Base-by-base conservation (phyloP, 2,888 invertebrate species). In the Orgyia antiqua region DNA sequence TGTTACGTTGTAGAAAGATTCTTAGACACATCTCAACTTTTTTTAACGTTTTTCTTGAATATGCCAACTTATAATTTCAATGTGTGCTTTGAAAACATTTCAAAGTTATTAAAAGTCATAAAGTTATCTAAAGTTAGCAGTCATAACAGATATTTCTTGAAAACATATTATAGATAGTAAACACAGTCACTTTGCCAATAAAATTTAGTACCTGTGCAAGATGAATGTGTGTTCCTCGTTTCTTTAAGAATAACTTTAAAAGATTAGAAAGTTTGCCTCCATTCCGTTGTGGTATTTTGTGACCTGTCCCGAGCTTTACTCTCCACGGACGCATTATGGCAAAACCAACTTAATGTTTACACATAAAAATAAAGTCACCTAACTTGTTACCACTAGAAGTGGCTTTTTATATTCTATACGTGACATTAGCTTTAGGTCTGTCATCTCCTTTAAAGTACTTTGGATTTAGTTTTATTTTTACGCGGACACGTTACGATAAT, bases 251-350 rank as follows among this genome's bases (percentile, higher is more conserved):
- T 51, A 73, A 74, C 63, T 72, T 75, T 59, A 68, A 69, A 70
- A 71, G 70, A 74, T 75, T 72, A 74, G 60, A 60, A 73, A 75
- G 70, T 75, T 72, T 48, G 41, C 48, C 44, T 48, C 55, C 31
- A 39, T 48, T 56, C 47, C 60, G 57, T 28, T 13, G 28, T 10
- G 51, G 39, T 45, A 40, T 45, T 36, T 42, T 38, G 38, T 44
- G 46, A 44, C 35, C 42, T 39, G 34, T 45, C 36, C 42, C 29
- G 31, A 32, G 48, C 38, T 40, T 25, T 36, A 29, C 49, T 61
- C 70, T 61, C 68, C 27, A 31, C 34, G 62, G 67, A 54, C 58
- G 50, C 62, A 62, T 68, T 64, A 64, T 49, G 41, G 30, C 29
- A 12, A 36, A 29, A 29, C 42, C 31, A 42, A 46, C 42, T 34